Percentiles rank a stretch among this genome's conserved stretches.
phyloP scores from a whole-genome alignment of 2,888 invertebrate species.

The Stictocephala bisonia region DNA sequence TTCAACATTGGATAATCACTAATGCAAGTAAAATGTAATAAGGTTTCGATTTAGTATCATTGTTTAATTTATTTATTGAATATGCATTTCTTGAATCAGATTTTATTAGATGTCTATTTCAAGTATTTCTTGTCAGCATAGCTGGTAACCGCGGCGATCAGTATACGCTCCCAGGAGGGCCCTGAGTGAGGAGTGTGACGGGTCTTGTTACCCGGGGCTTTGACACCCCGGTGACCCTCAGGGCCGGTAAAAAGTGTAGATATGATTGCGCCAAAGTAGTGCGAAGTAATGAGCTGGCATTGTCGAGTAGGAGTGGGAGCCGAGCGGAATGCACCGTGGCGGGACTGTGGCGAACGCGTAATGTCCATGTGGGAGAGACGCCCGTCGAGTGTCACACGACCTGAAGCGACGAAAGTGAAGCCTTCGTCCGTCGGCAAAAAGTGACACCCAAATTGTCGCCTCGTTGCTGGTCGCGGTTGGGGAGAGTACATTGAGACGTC shows the following conservation, averaged over 20 bases:
- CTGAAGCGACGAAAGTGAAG: conserved; percentile 23
- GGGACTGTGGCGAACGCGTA: conserved; percentile 30
- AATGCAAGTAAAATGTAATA: no score
- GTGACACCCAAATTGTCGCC: background rate
- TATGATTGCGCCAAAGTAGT: conserved; percentile 32
- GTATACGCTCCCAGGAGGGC: no score
- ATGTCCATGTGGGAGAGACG: conserved; percentile 29
- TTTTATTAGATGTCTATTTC: no score
- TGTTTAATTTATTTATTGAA: no score
- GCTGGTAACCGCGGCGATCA: no score
- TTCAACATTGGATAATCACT: no score
- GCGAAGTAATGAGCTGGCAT: conserved; percentile 21
- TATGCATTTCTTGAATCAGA: no score
- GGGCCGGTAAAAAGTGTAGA: conserved; percentile 22
- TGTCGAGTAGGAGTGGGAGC: conserved; percentile 26
- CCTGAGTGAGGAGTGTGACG: no score
- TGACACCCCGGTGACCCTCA: conserved; percentile 27
- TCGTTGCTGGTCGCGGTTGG: no score
- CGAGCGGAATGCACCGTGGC: conserved; percentile 30
- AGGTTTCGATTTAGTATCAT: no score
- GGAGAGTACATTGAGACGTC: no score
- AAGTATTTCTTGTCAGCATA: no score
- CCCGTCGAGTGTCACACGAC: conserved; percentile 25
- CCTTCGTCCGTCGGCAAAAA: background rate
- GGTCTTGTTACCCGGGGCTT: conserved; percentile 16